Percentiles rank a stretch among this genome's conserved stretches.
phyloP scores from a whole-genome alignment of 92 coral and sea anemone species.

The Porites rus region DNA sequence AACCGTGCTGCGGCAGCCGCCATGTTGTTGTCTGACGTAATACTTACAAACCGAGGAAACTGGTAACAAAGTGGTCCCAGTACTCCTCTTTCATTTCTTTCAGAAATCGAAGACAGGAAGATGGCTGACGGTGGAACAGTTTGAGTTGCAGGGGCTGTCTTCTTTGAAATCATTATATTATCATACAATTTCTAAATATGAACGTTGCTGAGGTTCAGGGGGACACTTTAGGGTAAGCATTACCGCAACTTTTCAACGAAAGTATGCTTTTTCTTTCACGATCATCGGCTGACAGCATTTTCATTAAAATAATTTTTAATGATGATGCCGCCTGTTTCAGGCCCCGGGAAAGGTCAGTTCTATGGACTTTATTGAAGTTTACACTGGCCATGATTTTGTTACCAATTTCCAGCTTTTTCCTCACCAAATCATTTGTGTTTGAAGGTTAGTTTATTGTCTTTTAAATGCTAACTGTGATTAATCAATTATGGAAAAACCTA shows the following conservation, averaged over 20 bases:
- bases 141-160: background rate
- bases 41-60: background rate
- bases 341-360: conserved; percentile 86
- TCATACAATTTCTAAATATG: background rate
- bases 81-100: background rate
- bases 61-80: conserved; percentile 6
- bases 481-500: too few species aligned
- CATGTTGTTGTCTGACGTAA: conserved; percentile 64
- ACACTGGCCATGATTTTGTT: conserved; percentile 82
- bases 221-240: conserved; percentile 43
- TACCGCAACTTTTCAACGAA: background rate
- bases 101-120: background rate
- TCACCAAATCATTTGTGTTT: conserved; percentile 72
- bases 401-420: conserved; percentile 86
- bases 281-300: background rate
- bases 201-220: background rate
- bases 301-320: background rate
- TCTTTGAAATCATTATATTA: background rate
- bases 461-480: too few species aligned
- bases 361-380: conserved; percentile 78
- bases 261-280: background rate
- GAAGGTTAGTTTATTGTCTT: conserved; percentile 62
- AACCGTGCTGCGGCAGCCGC: conserved; percentile 51
- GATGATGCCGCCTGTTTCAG: conserved; percentile 23
- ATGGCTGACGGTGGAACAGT: conserved; percentile 14